phyloP scores from a whole-genome alignment of 2,888 invertebrate species.

The Cinara cedri region DNA sequence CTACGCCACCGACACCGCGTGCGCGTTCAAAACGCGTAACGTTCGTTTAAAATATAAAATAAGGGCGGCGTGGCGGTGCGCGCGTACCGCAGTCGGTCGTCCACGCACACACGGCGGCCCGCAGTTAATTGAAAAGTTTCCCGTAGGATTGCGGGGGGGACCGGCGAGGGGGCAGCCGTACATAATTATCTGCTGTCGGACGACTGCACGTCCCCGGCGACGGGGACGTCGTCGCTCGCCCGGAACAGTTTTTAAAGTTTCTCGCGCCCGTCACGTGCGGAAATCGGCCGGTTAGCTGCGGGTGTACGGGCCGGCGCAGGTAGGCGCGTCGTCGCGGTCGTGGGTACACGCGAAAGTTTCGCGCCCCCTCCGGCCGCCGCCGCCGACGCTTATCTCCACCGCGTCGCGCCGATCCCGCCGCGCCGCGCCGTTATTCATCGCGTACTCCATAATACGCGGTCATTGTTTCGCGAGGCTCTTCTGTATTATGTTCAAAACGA shows the following conservation, averaged over 20 bases:
- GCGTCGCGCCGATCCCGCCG: background rate
- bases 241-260: slow-evolving; percentile 33
- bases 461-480: too few species aligned
- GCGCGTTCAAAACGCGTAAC: too few species aligned
- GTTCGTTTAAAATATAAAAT: too few species aligned
- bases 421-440: too few species aligned
- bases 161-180: background rate
- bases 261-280: slow-evolving; percentile 39
- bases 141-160: background rate
- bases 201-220: background rate
- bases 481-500: too few species aligned
- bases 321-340: background rate
- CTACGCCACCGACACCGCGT: too few species aligned
- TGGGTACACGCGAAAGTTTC: too few species aligned
- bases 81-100: background rate
- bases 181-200: background rate
- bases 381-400: background rate
- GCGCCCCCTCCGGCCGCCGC: too few species aligned
- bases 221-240: slow-evolving; percentile 8
- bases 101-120: background rate
- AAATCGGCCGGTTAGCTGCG: slow-evolving; percentile 7
- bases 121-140: slow-evolving; percentile 54
- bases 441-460: too few species aligned
- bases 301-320: too few species aligned
- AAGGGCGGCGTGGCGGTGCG: too few species aligned